phyloP scores from a whole-genome alignment of 2,113 vertebrate genomes.

The Bubalus kerabau region DNA sequence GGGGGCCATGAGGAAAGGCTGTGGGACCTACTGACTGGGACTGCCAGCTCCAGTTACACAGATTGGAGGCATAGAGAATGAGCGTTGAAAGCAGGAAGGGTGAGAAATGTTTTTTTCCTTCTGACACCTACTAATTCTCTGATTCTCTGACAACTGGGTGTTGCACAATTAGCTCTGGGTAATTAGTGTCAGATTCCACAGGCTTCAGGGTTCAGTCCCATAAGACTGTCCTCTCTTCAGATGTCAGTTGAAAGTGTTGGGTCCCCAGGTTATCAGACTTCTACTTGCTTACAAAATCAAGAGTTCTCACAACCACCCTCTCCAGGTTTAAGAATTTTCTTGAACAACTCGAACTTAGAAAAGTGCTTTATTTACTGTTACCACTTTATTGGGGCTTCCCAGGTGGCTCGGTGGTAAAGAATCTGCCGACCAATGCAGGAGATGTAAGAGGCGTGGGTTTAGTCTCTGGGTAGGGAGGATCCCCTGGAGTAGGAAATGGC shows the following conservation, averaged over 20 bases:
- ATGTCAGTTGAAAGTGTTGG: too few species aligned
- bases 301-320: background rate
- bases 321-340: background rate
- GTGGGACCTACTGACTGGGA: background rate
- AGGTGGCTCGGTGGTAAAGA: background rate
- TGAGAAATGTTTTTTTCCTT: background rate
- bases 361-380: background rate
- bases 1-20: background rate
- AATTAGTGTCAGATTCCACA: background rate
- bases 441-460: background rate
- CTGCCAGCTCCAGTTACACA: background rate
- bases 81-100: background rate
- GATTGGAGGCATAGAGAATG: background rate
- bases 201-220: background rate
- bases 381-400: background rate
- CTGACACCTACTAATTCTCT: background rate
- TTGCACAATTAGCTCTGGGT: background rate
- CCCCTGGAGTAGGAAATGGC: background rate
- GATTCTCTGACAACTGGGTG: background rate
- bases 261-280: background rate
- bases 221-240: background rate
- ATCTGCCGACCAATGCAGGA: background rate
- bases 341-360: background rate
- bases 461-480: background rate
- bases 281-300: background rate